A percentile compares a stretch with the other conserved stretches of the same genome.
phyloP scores from a whole-genome alignment of 1,140 invertebrate species.

The Tetranychus urticae region DNA sequence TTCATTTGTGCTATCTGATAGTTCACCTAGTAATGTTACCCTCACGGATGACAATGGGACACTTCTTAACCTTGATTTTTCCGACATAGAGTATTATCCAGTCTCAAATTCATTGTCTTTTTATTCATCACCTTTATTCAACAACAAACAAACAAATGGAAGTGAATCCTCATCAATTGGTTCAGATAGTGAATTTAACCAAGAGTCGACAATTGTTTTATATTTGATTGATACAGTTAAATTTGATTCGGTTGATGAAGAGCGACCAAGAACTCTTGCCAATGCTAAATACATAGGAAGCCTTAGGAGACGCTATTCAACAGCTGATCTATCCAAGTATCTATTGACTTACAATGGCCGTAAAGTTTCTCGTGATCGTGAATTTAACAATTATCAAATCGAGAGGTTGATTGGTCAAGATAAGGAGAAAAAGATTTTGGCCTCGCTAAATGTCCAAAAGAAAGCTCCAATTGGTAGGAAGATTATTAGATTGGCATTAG shows the following conservation, averaged over 20 bases:
- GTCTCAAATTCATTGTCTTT: neutral
- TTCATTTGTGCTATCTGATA: too few species aligned
- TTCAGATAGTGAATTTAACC: too few species aligned
- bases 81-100: neutral
- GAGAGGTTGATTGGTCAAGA: neutral
- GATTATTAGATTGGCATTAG: neutral
- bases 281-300: neutral
- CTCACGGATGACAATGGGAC: neutral
- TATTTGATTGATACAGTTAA: neutral
- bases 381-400: neutral
- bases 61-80: neutral
- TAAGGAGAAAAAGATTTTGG: neutral
- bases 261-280: neutral
- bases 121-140: too few species aligned
- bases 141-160: too few species aligned
- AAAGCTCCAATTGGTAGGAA: neutral
- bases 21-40: too few species aligned
- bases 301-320: neutral
- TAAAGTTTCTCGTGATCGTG: neutral
- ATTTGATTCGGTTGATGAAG: neutral
- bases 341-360: neutral
- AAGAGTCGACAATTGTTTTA: neutral
- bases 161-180: too few species aligned
- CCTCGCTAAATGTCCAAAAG: neutral
- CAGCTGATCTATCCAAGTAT: neutral